Conservation (phyloP, 2,113 vertebrate species). For the Hyperopisus bebe region DNA sequence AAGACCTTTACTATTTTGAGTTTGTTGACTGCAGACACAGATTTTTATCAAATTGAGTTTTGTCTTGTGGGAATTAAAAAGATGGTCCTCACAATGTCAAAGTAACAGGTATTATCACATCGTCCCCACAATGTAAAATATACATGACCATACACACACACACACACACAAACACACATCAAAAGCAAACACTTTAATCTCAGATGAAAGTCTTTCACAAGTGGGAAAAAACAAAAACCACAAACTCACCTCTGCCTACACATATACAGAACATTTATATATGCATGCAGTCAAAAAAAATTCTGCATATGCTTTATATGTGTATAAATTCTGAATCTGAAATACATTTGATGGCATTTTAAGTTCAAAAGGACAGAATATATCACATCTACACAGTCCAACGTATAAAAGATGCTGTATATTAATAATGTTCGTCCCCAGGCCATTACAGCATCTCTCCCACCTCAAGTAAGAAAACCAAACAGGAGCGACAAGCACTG, state of each 20-base stretch:
- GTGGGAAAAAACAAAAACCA: background rate
- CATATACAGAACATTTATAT: background rate
- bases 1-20: background rate
- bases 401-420: background rate
- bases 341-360: background rate
- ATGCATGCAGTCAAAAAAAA: background rate
- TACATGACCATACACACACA: background rate
- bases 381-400: background rate
- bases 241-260: background rate
- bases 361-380: background rate
- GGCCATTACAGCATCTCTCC: background rate
- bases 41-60: background rate
- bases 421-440: background rate
- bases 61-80: background rate
- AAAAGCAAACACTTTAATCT: background rate
- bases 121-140: background rate
- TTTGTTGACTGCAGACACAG: background rate
- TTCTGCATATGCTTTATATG: background rate
- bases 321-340: background rate
- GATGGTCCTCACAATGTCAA: background rate
- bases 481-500: background rate
- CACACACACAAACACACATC: background rate
- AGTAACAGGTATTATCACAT: background rate
- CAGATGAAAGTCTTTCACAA: background rate
- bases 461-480: background rate